Conservation (phyloP, 1,140 invertebrate species). For the Pachyrhynchus sulphureomaculatus region DNA sequence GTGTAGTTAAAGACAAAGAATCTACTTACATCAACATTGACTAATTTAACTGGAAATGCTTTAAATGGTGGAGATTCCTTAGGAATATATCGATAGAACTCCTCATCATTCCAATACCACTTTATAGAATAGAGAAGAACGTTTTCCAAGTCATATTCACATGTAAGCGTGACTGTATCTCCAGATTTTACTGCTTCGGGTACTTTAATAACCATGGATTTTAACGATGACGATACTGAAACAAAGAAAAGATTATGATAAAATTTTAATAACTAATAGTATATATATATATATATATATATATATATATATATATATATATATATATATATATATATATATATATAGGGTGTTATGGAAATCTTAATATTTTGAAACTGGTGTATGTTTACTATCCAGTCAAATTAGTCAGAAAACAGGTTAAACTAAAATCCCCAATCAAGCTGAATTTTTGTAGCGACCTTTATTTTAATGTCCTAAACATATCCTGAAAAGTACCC, state of each 20-base stretch:
- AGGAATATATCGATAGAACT: constrained; percentile 79
- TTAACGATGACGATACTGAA: constrained; percentile 43
- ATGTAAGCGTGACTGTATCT: constrained; percentile 67
- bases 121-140: constrained; percentile 78
- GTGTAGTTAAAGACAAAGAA: neutral
- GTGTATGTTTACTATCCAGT: too few species aligned
- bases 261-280: neutral
- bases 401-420: too few species aligned
- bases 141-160: constrained; percentile 72
- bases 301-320: constrained; percentile 1
- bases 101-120: constrained; percentile 78
- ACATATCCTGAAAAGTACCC: too few species aligned
- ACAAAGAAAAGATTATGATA: constrained; percentile 26
- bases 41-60: constrained; percentile 65
- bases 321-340: too few species aligned
- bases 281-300: too few species aligned
- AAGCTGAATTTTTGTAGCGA: too few species aligned
- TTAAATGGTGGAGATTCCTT: constrained; percentile 67
- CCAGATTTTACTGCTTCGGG: constrained; percentile 66
- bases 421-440: too few species aligned
- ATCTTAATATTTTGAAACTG: too few species aligned
- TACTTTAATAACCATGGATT: constrained; percentile 58
- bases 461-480: too few species aligned
- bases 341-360: too few species aligned
- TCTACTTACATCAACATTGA: constrained; percentile 75